Conservation (phyloP, 2,113 vertebrate species). For the Oostethus manadensis region DNA sequence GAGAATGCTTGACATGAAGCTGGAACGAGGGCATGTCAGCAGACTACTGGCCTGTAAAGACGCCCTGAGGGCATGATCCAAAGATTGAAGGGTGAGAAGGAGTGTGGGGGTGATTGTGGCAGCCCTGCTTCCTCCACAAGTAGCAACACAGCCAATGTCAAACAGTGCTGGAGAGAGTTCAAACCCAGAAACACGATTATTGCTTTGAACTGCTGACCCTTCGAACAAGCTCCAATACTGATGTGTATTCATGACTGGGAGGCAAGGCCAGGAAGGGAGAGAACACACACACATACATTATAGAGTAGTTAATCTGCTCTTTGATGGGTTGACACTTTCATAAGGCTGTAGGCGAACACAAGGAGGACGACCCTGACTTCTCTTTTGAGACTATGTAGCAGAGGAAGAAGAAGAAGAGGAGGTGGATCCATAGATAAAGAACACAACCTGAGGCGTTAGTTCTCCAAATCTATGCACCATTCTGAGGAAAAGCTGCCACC, state of each 20-base stretch:
- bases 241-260: constrained; percentile 64
- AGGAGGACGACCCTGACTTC: constrained; percentile 34
- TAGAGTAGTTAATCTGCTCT: constrained; percentile 37
- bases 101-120: constrained; percentile 6
- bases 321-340: constrained; percentile 41
- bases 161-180: constrained; percentile 47
- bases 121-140: constrained; percentile 3
- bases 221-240: constrained; percentile 10
- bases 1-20: constrained; percentile 26
- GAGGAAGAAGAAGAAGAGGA: constrained; percentile 1
- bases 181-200: constrained; percentile 49
- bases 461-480: neutral
- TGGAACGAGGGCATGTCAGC: constrained; percentile 22
- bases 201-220: constrained; percentile 32
- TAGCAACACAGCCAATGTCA: constrained; percentile 51
- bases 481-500: neutral
- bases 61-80: constrained; percentile 14
- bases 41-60: neutral
- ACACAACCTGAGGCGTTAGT: constrained; percentile 4
- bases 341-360: constrained; percentile 23
- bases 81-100: neutral
- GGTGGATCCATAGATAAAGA: constrained; percentile 19
- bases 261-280: constrained; percentile 27
- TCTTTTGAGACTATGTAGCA: constrained; percentile 11
- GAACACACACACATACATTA: constrained; percentile 13